These are phyloP conservation scores for Polyommatus iphigenia DNA, from an alignment of 2,888 invertebrate species.

Conservation along the genomic window DNA sequence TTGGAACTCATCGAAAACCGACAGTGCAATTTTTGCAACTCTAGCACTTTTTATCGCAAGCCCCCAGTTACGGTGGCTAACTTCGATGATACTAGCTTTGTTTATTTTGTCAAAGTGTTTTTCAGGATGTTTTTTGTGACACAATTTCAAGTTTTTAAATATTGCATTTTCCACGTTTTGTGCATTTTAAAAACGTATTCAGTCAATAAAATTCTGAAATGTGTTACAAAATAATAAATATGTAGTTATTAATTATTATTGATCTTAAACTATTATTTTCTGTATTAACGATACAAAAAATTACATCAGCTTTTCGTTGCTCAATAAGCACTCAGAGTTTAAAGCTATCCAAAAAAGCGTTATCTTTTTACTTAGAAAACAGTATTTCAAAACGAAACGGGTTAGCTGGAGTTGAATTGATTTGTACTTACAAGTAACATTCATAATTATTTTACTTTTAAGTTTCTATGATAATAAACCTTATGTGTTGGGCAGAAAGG, in stretches of 20 bases:
- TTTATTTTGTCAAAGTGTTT: background rate
- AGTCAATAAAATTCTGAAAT: too few relatives aligned
- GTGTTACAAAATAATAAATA: too few relatives aligned
- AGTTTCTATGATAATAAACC: background rate
- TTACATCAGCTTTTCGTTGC: background rate
- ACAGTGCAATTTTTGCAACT: conserved; percentile 58
- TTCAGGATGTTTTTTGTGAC: background rate
- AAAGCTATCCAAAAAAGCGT: conserved; percentile 49
- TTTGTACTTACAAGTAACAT: conserved; percentile 22
- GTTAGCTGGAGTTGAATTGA: conserved; percentile 37
- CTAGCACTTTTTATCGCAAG: background rate
- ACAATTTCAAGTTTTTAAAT: too few relatives aligned
- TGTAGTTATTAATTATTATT: too few relatives aligned
- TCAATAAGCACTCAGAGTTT: background rate
- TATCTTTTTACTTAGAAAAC: conserved; percentile 38
- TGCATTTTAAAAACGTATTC: too few relatives aligned
- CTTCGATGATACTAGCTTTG: background rate
- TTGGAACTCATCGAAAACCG: conserved; percentile 50
- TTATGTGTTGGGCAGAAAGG: background rate
- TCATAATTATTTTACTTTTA: background rate
- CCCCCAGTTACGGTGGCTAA: background rate
- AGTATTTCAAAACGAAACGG: conserved; percentile 37
- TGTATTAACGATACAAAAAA: background rate
- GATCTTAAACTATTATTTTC: too few relatives aligned
- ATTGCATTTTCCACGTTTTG: too few relatives aligned